Evolutionary conservation across 2,797 vertebrate species (phyloP).

Genomic region (Champsocephalus esox): DNA sequence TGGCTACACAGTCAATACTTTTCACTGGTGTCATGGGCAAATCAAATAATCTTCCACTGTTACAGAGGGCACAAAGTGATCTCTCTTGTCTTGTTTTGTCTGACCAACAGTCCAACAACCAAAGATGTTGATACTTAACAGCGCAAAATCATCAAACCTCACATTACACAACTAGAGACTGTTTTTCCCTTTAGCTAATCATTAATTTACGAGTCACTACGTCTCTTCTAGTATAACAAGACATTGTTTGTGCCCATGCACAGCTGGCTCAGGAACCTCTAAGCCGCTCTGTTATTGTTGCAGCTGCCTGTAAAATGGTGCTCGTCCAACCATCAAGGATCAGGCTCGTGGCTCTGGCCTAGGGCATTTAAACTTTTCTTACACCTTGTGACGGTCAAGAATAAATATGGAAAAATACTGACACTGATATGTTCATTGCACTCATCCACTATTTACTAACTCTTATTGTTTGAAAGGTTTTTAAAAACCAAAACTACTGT

Average conservation of each 20-base stretch:
- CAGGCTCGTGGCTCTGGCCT: constrained; percentile 32
- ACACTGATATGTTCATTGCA: constrained; percentile 11
- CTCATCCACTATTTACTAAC: not conserved
- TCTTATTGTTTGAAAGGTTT: not conserved
- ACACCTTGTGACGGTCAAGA: constrained; percentile 9
- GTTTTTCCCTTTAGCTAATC: constrained; percentile 15
- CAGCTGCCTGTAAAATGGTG: constrained; percentile 39
- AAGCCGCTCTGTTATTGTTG: constrained; percentile 31
- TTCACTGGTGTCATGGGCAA: not conserved
- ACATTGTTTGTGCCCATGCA: not conserved
- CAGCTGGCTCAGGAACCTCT: constrained; percentile 26
- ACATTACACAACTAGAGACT: not conserved
- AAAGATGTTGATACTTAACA: not conserved
- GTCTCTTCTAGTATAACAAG: not conserved
- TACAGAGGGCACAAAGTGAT: not conserved
- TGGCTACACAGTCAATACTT: not conserved
- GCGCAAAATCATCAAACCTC: not conserved
- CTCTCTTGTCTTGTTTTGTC: not conserved
- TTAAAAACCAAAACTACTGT: too few species aligned
- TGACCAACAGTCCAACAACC: not conserved
- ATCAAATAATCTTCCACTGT: not conserved
- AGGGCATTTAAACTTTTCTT: constrained; percentile 26
- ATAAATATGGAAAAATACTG: constrained; percentile 16
- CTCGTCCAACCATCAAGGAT: constrained; percentile 52
- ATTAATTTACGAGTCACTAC: constrained; percentile 6